Conservation (phyloP, 1,140 invertebrate species). For the Argopecten irradians region DNA sequence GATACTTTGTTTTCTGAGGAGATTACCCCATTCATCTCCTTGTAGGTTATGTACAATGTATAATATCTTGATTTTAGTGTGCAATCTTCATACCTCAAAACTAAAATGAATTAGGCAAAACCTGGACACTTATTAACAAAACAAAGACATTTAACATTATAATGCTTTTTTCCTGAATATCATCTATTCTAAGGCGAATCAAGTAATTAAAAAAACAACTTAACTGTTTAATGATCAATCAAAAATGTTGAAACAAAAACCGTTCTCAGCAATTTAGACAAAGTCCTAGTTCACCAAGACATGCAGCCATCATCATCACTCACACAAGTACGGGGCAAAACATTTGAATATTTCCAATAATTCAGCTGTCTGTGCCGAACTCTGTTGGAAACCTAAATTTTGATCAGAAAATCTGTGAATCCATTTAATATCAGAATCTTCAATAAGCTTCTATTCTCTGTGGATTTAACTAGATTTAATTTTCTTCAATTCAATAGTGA, state of each 20-base stretch:
- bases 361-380: not conserved
- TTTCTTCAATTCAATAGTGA: not conserved
- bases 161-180: no score
- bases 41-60: no score
- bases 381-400: not conserved
- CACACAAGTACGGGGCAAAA: not conserved
- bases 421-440: not conserved
- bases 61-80: no score
- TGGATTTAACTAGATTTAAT: not conserved
- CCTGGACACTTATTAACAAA: no score
- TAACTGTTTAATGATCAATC: not conserved
- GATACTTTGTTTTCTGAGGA: no score
- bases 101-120: no score
- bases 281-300: not conserved
- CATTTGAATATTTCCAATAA: slow-evolving; percentile 1
- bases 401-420: slow-evolving; percentile 18
- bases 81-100: no score
- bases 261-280: not conserved
- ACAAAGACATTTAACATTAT: no score
- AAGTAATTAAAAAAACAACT: no score
- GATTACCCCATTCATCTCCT: no score
- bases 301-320: not conserved
- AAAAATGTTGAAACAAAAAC: not conserved
- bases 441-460: not conserved
- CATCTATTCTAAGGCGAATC: no score